These are phyloP conservation scores for Anadara kagoshimensis DNA, from an alignment of 1,140 invertebrate genomes.

Conservation along the genomic window DNA sequence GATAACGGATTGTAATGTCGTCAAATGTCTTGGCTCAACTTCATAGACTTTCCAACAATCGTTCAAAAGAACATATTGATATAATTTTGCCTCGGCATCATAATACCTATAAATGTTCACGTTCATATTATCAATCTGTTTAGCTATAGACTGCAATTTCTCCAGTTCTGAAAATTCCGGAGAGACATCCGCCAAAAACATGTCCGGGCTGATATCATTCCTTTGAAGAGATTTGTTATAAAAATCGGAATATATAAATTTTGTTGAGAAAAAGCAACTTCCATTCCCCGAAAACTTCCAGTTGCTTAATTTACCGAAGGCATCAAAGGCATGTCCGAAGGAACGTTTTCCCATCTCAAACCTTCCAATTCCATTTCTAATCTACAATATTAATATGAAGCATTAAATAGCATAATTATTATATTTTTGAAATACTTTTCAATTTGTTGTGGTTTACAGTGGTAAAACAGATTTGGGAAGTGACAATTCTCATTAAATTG, in stretches of 20 bases:
- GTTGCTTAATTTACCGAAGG: too few relatives aligned
- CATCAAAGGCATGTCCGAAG: conserved; percentile 62
- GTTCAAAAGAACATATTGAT: conserved; percentile 56
- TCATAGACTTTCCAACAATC: conserved; percentile 67
- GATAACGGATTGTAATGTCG: conserved; percentile 37
- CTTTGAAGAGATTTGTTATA: conserved; percentile 54
- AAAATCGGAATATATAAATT: conserved; percentile 52
- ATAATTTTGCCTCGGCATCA: conserved; percentile 14
- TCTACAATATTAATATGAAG: conserved; percentile 44
- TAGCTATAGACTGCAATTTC: conserved; percentile 46
- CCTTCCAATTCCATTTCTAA: conserved; percentile 62
- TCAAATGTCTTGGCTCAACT: conserved; percentile 46
- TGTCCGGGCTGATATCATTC: conserved; percentile 57
- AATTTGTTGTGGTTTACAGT: too few relatives aligned
- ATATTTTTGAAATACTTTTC: too few relatives aligned
- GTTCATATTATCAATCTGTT: conserved; percentile 67
- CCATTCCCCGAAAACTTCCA: conserved; percentile 58
- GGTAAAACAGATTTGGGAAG: too few relatives aligned
- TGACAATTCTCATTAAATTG: too few relatives aligned
- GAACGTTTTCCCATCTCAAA: conserved; percentile 56
- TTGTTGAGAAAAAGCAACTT: conserved; percentile 54
- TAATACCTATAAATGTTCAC: conserved; percentile 58
- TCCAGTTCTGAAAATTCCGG: conserved; percentile 56
- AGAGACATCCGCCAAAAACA: conserved; percentile 55
- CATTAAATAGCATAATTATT: too few relatives aligned